Evolutionary conservation across 2,797 vertebrate species (phyloP), one percentile per base, ranked within the genome.

Genomic region (Lemur catta): DNA sequence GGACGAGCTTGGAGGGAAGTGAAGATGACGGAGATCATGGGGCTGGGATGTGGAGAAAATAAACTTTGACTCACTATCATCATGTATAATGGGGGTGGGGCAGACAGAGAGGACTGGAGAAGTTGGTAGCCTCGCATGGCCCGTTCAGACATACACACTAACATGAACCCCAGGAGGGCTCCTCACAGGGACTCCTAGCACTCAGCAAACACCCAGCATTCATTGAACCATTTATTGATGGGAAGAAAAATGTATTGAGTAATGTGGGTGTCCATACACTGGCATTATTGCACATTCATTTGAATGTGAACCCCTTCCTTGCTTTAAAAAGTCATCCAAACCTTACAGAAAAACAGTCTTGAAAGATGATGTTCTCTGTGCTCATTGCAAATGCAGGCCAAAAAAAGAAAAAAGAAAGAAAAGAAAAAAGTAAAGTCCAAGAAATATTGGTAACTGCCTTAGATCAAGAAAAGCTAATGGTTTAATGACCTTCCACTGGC

Each of bases 71-170:
- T 85, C 2, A 2, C 22, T 63, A 24, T 28, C 22, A 57, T 30
- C 22, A 57, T 30, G 15, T 71, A 50, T 30, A 74, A 50, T 7
- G 46, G 22, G 41, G 50, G 48, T 35, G 65, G 52, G 48, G 22
- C 5, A n/a, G 3, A 59, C 48, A 41, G 17, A 82, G 13, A 86
- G 15, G 5, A 26, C 33, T 48, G 28, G 43, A 74, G 22, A 76
- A 94, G 1, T 15, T 12, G 48, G 59, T 2, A 61, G 15, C 8
- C 28, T 52, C 41, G 0, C 0, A 0, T 17, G 17, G 11, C 15
- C 14, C 4, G 8, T 7, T 28, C 6, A 57, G 41, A 48, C 7
- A 52, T 1, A 15, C 0, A 41, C 0, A 1, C 6, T 33, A 67
- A 50, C 0, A 43, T 4, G 30, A 20, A 20, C 22, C 3, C 17